Percentiles rank a stretch among this genome's conserved stretches.
Evolutionary conservation across 2,797 vertebrate species (phyloP).

Genomic region (Trematocara caparti): DNA sequence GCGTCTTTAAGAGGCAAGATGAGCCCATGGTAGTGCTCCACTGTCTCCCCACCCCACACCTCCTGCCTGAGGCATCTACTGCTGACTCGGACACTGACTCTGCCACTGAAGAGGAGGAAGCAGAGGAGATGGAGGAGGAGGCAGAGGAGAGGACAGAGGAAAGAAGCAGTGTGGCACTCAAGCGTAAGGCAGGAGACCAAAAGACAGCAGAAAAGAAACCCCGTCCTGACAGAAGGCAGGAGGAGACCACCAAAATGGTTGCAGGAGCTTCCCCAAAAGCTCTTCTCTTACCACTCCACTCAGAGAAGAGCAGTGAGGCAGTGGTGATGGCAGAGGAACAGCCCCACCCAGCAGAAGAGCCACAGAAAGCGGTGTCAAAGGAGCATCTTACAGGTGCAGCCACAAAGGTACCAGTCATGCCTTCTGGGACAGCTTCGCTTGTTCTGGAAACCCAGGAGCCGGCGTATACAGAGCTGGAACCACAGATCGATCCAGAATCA

Average conservation of each 20-base stretch:
- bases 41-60: constrained; percentile 47
- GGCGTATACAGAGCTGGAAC: constrained; percentile 70
- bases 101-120: constrained; percentile 69
- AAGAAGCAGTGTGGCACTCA: constrained; percentile 64
- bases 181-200: constrained; percentile 85
- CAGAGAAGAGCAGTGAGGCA: constrained; percentile 30
- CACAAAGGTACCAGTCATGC: constrained; percentile 60
- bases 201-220: constrained; percentile 83
- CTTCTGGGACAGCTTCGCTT: constrained; percentile 76
- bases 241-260: constrained; percentile 66
- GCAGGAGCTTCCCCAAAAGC: constrained; percentile 43
- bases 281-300: constrained; percentile 21
- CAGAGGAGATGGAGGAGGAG: constrained; percentile 38
- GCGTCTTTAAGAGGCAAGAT: constrained; percentile 57
- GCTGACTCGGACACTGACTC: constrained; percentile 80
- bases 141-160: constrained; percentile 49
- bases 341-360: neutral
- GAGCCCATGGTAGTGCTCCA: constrained; percentile 65
- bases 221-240: constrained; percentile 74
- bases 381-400: neutral
- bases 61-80: neutral
- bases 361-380: neutral
- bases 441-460: constrained; percentile 63
- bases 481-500: constrained; percentile 89
- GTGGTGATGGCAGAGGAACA: constrained; percentile 9